phyloP scores from a whole-genome alignment of 2,888 invertebrate species.

The Desoria tigrina region DNA sequence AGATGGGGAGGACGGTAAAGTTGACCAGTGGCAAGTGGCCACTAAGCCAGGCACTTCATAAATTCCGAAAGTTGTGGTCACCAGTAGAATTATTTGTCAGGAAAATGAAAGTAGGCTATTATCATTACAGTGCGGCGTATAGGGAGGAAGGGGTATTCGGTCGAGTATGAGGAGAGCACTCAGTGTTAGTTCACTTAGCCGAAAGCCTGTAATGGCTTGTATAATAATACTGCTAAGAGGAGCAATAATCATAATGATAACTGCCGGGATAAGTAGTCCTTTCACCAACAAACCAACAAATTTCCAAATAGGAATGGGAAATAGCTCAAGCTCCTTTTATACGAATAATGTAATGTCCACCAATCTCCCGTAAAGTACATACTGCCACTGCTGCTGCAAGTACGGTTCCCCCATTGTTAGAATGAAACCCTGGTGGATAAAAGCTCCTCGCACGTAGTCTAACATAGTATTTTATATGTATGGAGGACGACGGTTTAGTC shows the following conservation, averaged over 20 bases:
- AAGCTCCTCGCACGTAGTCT: too few species aligned
- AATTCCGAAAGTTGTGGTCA: slow-evolving; percentile 14
- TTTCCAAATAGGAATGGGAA: not conserved
- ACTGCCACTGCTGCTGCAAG: too few species aligned
- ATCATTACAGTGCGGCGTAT: slow-evolving; percentile 10
- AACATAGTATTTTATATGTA: too few species aligned
- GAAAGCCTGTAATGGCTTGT: slow-evolving; percentile 11
- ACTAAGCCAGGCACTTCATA: slow-evolving; percentile 17
- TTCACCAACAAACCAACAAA: slow-evolving; percentile 13
- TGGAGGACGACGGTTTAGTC: too few species aligned
- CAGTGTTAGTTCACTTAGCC: not conserved
- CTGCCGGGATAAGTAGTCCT: slow-evolving; percentile 16
- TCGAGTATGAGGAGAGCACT: not conserved
- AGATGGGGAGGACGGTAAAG: not conserved
- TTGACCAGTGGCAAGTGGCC: slow-evolving; percentile 12
- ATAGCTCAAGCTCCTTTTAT: not conserved
- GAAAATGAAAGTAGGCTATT: slow-evolving; percentile 13
- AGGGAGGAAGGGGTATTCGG: too few species aligned
- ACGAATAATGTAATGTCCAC: too few species aligned
- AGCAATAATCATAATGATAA: slow-evolving; percentile 19
- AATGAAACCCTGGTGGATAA: too few species aligned
- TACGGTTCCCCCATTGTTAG: too few species aligned
- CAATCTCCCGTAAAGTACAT: too few species aligned
- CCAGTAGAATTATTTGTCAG: slow-evolving; percentile 3
- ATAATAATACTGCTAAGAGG: slow-evolving; percentile 21